These are phyloP conservation scores for Hystrix cristata DNA, from an alignment of 2,113 vertebrate species.

Conservation along the genomic window DNA sequence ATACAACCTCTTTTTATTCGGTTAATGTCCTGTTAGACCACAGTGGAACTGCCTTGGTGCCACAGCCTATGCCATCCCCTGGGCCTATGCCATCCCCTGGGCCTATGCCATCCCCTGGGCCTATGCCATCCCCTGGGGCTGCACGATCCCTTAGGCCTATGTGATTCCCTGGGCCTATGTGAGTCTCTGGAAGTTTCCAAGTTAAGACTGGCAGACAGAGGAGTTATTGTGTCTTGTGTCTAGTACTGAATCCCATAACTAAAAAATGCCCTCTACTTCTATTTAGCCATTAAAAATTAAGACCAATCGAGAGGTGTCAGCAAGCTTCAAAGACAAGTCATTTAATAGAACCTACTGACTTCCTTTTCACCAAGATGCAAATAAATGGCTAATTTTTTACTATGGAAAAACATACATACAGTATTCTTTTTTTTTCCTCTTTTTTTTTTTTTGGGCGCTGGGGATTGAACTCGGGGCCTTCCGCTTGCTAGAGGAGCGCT, in stretches of 20 bases:
- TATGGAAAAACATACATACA: background rate
- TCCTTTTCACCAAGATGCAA: background rate
- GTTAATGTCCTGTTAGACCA: background rate
- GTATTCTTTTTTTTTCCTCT: no score
- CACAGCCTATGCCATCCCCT: no score
- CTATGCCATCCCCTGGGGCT: no score
- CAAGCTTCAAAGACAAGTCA: background rate
- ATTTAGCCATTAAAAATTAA: background rate
- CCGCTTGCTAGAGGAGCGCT: no score
- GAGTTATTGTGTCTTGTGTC: background rate
- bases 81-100: no score
- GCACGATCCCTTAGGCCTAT: no score
- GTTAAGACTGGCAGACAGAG: background rate
- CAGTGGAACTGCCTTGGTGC: rapidly evolving
- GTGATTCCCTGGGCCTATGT: background rate
- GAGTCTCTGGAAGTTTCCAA: background rate
- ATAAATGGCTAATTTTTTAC: background rate
- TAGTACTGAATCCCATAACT: background rate
- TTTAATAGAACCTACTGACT: background rate
- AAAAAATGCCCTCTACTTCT: background rate
- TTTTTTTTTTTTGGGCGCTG: no score
- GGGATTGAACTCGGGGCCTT: no score
- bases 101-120: no score
- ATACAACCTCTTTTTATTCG: background rate
- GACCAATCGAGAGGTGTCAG: background rate